Percentiles rank a stretch among this genome's conserved stretches.
These are phyloP conservation scores for Xylota segnis DNA, from an alignment of 2,888 invertebrate genomes.

Conservation along the genomic window DNA sequence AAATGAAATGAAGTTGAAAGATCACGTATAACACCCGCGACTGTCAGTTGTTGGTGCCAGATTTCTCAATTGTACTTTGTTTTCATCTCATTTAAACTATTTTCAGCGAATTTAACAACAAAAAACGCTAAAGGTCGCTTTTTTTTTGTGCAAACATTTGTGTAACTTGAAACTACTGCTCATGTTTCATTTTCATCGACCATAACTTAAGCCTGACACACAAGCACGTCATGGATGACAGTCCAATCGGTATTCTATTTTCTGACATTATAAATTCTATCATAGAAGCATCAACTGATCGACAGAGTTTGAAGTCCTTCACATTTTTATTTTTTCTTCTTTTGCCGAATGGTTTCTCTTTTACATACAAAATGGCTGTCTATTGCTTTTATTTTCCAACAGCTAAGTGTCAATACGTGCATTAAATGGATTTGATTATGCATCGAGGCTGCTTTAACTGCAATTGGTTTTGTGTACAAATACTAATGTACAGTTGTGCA, in stretches of 20 bases:
- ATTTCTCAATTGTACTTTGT: no score
- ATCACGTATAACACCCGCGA: no score
- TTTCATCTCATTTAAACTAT: no score
- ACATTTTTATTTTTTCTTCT: conserved; percentile 1
- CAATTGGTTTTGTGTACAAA: conserved; percentile 22
- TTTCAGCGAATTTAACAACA: no score
- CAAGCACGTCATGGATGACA: not conserved
- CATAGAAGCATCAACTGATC: conserved; percentile 12
- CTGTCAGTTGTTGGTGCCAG: no score
- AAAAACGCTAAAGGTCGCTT: not conserved
- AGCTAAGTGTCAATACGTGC: conserved; percentile 31
- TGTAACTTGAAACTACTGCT: conserved; percentile 7
- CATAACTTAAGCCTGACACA: not conserved
- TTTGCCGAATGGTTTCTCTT: conserved; percentile 10
- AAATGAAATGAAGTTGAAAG: no score
- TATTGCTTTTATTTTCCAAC: conserved; percentile 12
- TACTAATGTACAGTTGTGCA: conserved; percentile 8
- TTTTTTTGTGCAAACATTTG: not conserved
- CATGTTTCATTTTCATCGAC: conserved; percentile 12
- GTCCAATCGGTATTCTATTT: not conserved
- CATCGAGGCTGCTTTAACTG: conserved; percentile 42
- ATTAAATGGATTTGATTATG: conserved; percentile 38
- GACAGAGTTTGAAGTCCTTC: conserved; percentile 36
- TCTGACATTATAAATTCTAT: conserved; percentile 2
- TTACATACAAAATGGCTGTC: conserved; percentile 22